Conservation (phyloP, 37 sponge, comb jelly and placozoan species). For the Bolinopsis microptera region DNA sequence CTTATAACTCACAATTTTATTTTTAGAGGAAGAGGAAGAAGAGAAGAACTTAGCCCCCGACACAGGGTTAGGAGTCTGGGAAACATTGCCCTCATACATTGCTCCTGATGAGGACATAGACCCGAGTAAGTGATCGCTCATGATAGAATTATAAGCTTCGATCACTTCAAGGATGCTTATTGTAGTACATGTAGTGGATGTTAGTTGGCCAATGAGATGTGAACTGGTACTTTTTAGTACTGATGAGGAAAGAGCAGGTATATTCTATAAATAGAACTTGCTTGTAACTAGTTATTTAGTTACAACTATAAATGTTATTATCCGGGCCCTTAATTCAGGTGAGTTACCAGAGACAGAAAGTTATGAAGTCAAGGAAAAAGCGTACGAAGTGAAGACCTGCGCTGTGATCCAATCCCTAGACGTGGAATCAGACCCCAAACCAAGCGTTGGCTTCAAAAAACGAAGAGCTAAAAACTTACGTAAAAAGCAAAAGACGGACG, state of each 20-base stretch:
- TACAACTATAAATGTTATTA: too few relatives aligned
- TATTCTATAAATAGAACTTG: too few relatives aligned
- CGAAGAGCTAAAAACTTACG: not conserved
- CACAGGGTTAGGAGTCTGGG: slow-evolving; percentile 20
- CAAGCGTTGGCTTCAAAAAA: not conserved
- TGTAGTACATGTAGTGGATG: too few relatives aligned
- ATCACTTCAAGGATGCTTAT: too few relatives aligned
- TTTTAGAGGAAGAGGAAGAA: slow-evolving; percentile 13
- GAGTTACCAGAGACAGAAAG: slow-evolving; percentile 1
- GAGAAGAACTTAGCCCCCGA: not conserved
- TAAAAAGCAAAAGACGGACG: slow-evolving; percentile 1
- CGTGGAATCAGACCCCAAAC: not conserved
- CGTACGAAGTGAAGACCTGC: slow-evolving; percentile 14
- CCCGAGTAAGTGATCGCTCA: not conserved
- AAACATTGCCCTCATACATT: not conserved
- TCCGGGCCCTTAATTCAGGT: not conserved
- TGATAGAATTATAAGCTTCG: too few relatives aligned
- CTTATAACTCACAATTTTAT: too few relatives aligned
- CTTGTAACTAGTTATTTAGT: too few relatives aligned
- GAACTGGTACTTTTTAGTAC: too few relatives aligned
- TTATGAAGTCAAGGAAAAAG: not conserved
- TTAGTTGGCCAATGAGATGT: too few relatives aligned
- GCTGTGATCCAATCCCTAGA: slow-evolving; percentile 2
- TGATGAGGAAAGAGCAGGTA: too few relatives aligned
- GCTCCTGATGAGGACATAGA: not conserved